Evolutionary conservation across 1,140 invertebrate species (phyloP).

Genomic region (Meloidogyne exigua): DNA sequence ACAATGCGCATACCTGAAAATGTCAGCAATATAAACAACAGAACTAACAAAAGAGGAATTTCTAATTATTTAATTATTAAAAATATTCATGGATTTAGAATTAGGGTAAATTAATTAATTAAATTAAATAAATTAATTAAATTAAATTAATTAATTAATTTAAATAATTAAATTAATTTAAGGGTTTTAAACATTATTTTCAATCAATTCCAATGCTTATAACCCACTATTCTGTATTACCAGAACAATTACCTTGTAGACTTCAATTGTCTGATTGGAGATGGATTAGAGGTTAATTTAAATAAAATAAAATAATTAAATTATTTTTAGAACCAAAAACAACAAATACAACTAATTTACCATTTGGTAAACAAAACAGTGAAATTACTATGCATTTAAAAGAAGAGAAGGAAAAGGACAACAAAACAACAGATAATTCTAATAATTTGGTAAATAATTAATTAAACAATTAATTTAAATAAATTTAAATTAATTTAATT

Average conservation of each 20-base stretch:
- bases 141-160: slow-evolving; percentile 3
- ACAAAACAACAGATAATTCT: too few species aligned
- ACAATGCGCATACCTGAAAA: slow-evolving; percentile 27
- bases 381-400: neutral
- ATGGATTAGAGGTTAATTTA: slow-evolving; percentile 13
- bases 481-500: too few species aligned
- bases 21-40: neutral
- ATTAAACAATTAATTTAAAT: too few species aligned
- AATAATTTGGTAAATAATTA: too few species aligned
- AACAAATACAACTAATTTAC: neutral
- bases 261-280: slow-evolving; percentile 30
- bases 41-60: slow-evolving; percentile 15
- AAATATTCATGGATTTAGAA: slow-evolving; percentile 37
- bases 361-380: slow-evolving; percentile 13
- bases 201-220: slow-evolving; percentile 36
- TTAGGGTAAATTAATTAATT: slow-evolving; percentile 18
- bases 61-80: slow-evolving; percentile 32
- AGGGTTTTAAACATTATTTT: slow-evolving; percentile 37
- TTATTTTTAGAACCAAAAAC: neutral
- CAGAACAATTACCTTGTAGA: slow-evolving; percentile 34
- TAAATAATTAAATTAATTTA: neutral
- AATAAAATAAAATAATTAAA: too few species aligned
- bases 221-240: slow-evolving; percentile 31
- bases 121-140: neutral
- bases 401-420: neutral